Evolutionary conservation across 2,797 vertebrate genomes (phyloP).

Genomic region (Hoplostethus atlanticus): DNA sequence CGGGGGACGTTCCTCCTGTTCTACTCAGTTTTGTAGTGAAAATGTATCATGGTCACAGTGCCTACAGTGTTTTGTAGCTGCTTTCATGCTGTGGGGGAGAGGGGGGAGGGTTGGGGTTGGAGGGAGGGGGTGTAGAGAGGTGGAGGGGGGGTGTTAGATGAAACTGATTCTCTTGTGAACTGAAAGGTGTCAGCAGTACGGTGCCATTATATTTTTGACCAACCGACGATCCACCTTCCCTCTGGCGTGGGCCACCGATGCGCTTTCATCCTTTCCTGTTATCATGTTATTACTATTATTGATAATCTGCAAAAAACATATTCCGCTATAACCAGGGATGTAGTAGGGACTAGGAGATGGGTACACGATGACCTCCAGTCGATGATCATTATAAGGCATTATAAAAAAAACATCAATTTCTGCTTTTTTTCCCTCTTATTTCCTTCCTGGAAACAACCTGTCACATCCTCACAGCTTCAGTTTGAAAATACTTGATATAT

Average conservation of each 20-base stretch:
- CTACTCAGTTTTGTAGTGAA: slow-evolving; percentile 69
- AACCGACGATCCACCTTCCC: slow-evolving; percentile 36
- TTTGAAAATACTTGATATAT: slow-evolving; percentile 4
- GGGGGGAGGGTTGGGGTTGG: neutral
- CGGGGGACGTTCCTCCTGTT: slow-evolving; percentile 37
- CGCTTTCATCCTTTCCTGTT: slow-evolving; percentile 49
- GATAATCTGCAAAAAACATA: slow-evolving; percentile 42
- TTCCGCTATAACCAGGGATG: no score
- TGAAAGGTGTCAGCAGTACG: slow-evolving; percentile 38
- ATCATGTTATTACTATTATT: slow-evolving; percentile 22
- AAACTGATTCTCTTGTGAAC: neutral
- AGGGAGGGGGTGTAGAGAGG: neutral
- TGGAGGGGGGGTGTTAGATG: slow-evolving; percentile 16
- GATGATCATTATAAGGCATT: neutral
- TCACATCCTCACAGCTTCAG: slow-evolving; percentile 3
- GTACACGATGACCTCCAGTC: slow-evolving; percentile 9
- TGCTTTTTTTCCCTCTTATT: neutral
- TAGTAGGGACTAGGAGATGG: no score
- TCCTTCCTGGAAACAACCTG: neutral
- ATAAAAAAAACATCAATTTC: no score
- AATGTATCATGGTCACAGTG: slow-evolving; percentile 75
- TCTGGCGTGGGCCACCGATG: slow-evolving; percentile 35
- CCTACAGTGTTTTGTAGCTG: slow-evolving; percentile 77
- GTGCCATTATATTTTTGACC: slow-evolving; percentile 68
- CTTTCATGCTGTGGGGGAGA: slow-evolving; percentile 47